These are phyloP conservation scores for Rhinoderma darwinii DNA, from an alignment of 2,113 vertebrate genomes.

Conservation along the genomic window DNA sequence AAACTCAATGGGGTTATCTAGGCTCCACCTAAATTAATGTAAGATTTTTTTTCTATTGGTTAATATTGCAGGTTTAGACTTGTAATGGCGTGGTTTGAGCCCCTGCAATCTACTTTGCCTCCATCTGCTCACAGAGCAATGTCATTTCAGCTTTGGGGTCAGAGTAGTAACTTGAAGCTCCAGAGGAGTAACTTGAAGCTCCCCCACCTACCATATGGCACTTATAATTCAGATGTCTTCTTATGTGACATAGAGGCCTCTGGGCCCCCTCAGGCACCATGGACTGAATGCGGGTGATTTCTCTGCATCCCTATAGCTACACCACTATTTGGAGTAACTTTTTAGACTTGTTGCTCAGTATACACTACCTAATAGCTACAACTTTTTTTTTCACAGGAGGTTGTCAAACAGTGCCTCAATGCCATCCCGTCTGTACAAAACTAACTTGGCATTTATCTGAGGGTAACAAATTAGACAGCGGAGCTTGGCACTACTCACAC, in stretches of 20 bases:
- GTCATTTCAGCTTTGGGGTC: not conserved
- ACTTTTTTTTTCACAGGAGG: not conserved
- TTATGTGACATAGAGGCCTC: not conserved
- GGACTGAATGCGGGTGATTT: not conserved
- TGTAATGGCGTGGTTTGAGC: accelerated
- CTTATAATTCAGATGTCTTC: not conserved
- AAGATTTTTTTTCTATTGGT: not conserved
- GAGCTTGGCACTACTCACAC: not conserved
- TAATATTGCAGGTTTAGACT: not conserved
- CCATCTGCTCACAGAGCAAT: not conserved
- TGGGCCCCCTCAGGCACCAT: too few relatives aligned
- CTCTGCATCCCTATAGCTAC: not conserved
- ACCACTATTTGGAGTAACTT: too few relatives aligned
- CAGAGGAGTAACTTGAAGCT: not conserved
- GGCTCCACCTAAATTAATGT: not conserved
- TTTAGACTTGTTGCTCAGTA: too few relatives aligned
- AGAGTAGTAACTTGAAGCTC: not conserved
- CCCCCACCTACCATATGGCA: not conserved
- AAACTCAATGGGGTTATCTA: not conserved
- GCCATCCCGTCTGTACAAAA: not conserved
- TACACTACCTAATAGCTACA: not conserved
- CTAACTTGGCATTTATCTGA: not conserved
- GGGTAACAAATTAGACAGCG: not conserved
- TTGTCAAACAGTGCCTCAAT: not conserved
- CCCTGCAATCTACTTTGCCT: not conserved